phyloP scores from a whole-genome alignment of 92 coral and sea anemone genomes.

The Galaxea fascicularis region DNA sequence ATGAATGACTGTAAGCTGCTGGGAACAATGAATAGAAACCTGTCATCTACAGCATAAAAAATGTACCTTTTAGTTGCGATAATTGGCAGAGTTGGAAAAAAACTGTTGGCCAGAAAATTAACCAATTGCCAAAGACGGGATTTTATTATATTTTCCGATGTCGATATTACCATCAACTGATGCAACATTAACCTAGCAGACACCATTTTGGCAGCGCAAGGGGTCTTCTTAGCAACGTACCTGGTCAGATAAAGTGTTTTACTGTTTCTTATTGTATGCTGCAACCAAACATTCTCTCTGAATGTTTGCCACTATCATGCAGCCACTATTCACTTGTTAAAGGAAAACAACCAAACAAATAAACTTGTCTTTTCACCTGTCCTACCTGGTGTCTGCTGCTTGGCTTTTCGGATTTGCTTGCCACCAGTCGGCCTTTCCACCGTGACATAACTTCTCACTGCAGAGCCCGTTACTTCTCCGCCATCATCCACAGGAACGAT shows the following conservation, averaged over 20 bases:
- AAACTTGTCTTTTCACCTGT: not conserved
- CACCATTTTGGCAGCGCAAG: too few relatives aligned
- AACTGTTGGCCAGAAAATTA: not conserved
- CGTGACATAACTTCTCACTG: constrained; percentile 86
- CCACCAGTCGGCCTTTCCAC: constrained; percentile 93
- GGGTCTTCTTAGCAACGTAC: too few relatives aligned
- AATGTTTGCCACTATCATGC: too few relatives aligned
- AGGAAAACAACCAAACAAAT: not conserved
- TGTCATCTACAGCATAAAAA: not conserved
- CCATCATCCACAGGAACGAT: constrained; percentile 31
- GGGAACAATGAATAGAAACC: not conserved
- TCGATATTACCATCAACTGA: too few relatives aligned
- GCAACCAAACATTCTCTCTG: too few relatives aligned
- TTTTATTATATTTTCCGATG: too few relatives aligned
- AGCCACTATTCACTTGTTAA: not conserved
- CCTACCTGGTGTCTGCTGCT: constrained; percentile 55
- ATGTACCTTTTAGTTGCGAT: not conserved
- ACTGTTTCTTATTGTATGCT: too few relatives aligned
- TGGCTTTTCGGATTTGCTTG: constrained; percentile 79
- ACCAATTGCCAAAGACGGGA: not conserved
- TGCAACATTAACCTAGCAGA: too few relatives aligned
- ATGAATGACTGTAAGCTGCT: constrained; percentile 2
- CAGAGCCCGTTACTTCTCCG: constrained; percentile 66
- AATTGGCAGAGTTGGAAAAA: not conserved
- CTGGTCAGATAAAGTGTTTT: too few relatives aligned